Base-by-base conservation (phyloP, 2,888 invertebrate species). In the Gerris lacustris region DNA sequence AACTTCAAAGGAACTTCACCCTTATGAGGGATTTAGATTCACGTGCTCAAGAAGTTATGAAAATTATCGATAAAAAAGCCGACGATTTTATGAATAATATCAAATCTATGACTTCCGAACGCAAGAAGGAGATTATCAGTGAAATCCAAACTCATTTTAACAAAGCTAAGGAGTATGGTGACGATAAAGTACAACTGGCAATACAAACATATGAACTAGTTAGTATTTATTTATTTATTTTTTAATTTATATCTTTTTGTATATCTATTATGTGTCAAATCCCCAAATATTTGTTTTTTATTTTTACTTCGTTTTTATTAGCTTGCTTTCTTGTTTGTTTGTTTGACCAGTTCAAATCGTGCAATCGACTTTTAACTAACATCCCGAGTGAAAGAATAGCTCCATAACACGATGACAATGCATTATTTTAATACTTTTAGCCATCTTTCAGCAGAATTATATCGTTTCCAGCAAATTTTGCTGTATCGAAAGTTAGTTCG, bases 171-270 rank as follows among this genome's bases (percentile, higher is more conserved):
- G 96, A 96, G 79, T 95, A 93, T 79, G 95, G 95, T 4, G 97
- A 97, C 79, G 96, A 97, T 78, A 98, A 98, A 83, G 96, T 98
- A 47, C 94, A 96, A 79, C 84, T 98, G 73, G 96, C 98, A 2
- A 95, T 96, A 82, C 96, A 97, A 83, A 97, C 97, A 0, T 99
- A 99, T 79, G 98, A 99, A 83, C 83, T 97, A 81, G 85, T 85
- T 77, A 76, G 77, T 75, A 63, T 45, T 55, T 11, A 31, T 62
- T 55, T 11, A 31, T 62, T 62, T 15, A 62, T 62, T n/a, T 62
- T 62, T 62, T 62, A 62, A 62, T 2, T 62, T 15, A 4, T 62
- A n/a, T 62, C 11, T 55, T 55, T 55, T 9, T 55, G n/a, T n/a
- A 17, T 17, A 17, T 67, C 2, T 5, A 43, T 62, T 55, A 45